Percentiles rank a stretch among this genome's conserved stretches.
These are phyloP conservation scores for Ptilodon capucinus DNA, from an alignment of 2,888 invertebrate genomes.

Conservation along the genomic window DNA sequence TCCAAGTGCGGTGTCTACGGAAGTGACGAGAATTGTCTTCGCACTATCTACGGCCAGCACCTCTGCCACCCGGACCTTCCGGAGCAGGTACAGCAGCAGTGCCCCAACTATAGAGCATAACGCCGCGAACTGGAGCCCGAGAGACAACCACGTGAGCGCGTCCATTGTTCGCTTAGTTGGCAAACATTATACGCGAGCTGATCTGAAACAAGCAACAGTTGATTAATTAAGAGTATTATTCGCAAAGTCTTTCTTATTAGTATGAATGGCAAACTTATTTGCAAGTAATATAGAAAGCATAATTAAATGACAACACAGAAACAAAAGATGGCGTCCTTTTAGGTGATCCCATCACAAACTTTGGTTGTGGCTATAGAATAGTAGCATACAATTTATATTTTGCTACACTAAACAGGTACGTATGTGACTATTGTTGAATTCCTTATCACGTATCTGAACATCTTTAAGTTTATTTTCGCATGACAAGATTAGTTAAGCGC, in stretches of 20 bases:
- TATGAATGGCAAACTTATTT: neutral
- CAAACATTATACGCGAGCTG: slow-evolving; percentile 51
- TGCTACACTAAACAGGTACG: too few relatives aligned
- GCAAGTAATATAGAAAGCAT: neutral
- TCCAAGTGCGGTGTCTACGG: slow-evolving; percentile 90
- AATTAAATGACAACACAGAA: neutral
- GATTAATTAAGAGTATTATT: too few relatives aligned
- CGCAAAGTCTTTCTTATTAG: too few relatives aligned
- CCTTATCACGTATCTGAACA: too few relatives aligned
- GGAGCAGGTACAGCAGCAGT: slow-evolving; percentile 88
- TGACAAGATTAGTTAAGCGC: too few relatives aligned
- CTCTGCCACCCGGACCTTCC: slow-evolving; percentile 86
- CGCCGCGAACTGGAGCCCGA: slow-evolving; percentile 91
- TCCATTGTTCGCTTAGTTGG: slow-evolving; percentile 83
- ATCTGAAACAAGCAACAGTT: slow-evolving; percentile 53
- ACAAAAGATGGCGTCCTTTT: neutral
- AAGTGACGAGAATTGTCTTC: slow-evolving; percentile 89
- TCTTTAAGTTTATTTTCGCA: too few relatives aligned
- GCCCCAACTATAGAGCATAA: slow-evolving; percentile 93
- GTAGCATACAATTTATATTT: too few relatives aligned
- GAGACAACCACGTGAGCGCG: slow-evolving; percentile 89
- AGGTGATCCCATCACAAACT: too few relatives aligned
- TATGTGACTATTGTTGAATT: too few relatives aligned
- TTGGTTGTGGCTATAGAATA: too few relatives aligned
- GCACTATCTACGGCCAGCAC: slow-evolving; percentile 84